Evolutionary conservation across 2,113 vertebrate genomes (phyloP), one percentile per base, ranked within the genome.

Genomic region (Plecturocebus donacophilus): DNA sequence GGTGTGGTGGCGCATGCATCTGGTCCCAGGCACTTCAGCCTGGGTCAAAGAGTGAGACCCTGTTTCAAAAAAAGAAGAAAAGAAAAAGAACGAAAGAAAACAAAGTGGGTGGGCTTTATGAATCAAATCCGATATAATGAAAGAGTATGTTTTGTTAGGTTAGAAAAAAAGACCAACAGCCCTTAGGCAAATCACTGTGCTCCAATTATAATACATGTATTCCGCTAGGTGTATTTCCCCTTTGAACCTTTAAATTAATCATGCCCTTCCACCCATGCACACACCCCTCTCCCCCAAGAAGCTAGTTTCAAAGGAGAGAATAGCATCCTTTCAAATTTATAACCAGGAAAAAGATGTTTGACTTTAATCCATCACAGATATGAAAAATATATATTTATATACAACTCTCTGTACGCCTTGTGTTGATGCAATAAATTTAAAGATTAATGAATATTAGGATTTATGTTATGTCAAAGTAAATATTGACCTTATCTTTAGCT

Each of bases 381-480:
- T 23, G 42, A 95, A 97, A 97, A 97, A 95, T 93, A 91, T 49
- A 93, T 91, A 97, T 86, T 91, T 91, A 73, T 27, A 89, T 89
- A 66, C 95, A 95, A 83, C 75, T 90, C 75, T 83, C 56, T 47
- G 19, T 21, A 87, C 80, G 79, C 49, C 76, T 95, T 94, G 32
- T 96, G 58, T 61, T 85, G 81, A 54, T 10, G 19, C 52, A 90
- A 66, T 79, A 61, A 96, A 92, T 92, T 95, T 97, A 97, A 82
- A 93, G 84, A 94, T 95, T 94, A 96, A 92, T 95, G 92, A 96
- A 97, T 83, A 96, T 88, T 90, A 94, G 79, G 90, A 97, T 97
- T 96, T 97, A 97, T 96, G 95, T 42, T 92, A 94, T 64, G 91
- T 90, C 94, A 95, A 97, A 97, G 95, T 88, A 97, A 97, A 97